Percentiles rank a stretch among this genome's conserved stretches.
Conservation (phyloP, 1,140 invertebrate genomes). For the Holotrichia oblita region DNA sequence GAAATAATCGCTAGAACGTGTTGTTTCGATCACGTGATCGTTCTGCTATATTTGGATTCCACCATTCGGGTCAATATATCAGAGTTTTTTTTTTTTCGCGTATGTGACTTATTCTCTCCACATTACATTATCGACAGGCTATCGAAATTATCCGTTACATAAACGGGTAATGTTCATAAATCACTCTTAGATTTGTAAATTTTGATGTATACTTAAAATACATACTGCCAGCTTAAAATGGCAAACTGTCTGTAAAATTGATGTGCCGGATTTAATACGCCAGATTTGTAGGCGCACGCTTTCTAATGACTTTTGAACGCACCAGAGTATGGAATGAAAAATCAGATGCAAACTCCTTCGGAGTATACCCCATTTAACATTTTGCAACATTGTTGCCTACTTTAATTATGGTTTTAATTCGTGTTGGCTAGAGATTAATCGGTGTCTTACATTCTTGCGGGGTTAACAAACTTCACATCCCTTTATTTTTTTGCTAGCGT, state of each 20-base stretch:
- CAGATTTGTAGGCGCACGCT: constrained; percentile 10
- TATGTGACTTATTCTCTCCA: neutral
- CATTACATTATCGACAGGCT: neutral
- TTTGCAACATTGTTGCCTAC: neutral
- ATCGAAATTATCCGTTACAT: neutral
- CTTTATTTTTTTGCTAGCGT: constrained; percentile 14
- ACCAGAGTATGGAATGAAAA: neutral
- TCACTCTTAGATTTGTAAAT: neutral
- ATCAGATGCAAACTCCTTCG: neutral
- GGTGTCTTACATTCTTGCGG: neutral
- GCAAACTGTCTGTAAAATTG: neutral
- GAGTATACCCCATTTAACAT: constrained; percentile 6
- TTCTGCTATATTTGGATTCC: constrained; percentile 31
- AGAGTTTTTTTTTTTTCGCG: neutral
- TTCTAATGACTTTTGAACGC: neutral
- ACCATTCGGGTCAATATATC: constrained; percentile 24
- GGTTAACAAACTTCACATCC: neutral
- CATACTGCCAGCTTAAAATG: neutral
- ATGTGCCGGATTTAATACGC: neutral
- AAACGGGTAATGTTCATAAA: constrained; percentile 1
- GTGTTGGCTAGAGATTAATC: constrained; percentile 11
- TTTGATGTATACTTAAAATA: neutral
- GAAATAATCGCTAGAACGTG: constrained; percentile 25
- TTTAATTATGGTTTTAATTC: constrained; percentile 27
- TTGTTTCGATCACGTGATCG: constrained; percentile 21